A percentile compares a stretch with the other conserved stretches of the same genome.
These are phyloP conservation scores for Plutomurus gul DNA, from an alignment of 1,140 invertebrate genomes.

Conservation along the genomic window DNA sequence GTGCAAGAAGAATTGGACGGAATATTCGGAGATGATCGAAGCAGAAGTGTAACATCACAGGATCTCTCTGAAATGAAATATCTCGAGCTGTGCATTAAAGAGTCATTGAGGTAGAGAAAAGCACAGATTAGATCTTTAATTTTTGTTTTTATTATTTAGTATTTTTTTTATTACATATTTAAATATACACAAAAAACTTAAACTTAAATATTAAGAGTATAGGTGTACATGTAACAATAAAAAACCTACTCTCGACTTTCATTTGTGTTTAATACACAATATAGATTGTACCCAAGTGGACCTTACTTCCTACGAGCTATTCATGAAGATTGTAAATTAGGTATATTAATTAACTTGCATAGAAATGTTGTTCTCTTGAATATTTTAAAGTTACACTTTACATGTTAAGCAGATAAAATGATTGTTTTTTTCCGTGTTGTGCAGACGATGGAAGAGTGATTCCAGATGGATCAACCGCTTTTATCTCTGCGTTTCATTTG, in stretches of 20 bases:
- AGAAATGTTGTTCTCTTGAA: no score
- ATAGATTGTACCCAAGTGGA: background rate
- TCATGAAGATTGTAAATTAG: background rate
- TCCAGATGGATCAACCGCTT: background rate
- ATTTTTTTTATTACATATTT: no score
- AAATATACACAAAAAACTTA: no score
- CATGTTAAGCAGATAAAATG: no score
- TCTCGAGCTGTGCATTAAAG: conserved; percentile 69
- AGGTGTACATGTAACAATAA: no score
- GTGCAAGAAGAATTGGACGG: conserved; percentile 57
- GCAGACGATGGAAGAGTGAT: background rate
- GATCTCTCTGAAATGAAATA: conserved; percentile 64
- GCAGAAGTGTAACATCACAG: conserved; percentile 57
- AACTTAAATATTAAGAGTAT: no score
- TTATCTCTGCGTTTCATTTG: background rate
- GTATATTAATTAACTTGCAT: no score
- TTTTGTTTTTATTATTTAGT: no score
- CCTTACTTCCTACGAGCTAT: background rate
- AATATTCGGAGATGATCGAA: conserved; percentile 55
- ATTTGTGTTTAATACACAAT: no score
- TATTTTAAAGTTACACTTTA: no score
- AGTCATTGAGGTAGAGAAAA: conserved; percentile 63
- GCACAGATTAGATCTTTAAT: no score
- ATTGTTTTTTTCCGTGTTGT: background rate
- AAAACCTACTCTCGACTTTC: no score